These are phyloP conservation scores for Mythimna impura DNA, from an alignment of 2,888 invertebrate genomes.

Conservation along the genomic window DNA sequence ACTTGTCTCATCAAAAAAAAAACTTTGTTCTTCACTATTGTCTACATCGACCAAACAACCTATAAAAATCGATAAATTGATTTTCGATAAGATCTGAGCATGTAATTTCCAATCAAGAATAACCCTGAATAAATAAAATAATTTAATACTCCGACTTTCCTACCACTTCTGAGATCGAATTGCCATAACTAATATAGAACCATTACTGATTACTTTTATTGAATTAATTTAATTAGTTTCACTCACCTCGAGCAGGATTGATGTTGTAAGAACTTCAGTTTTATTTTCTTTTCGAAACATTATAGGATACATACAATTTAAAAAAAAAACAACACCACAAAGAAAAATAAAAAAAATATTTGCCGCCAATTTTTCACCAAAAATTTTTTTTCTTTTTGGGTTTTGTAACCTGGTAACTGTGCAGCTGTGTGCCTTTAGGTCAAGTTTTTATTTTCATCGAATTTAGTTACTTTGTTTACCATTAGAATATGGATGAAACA, in stretches of 20 bases:
- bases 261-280: not conserved
- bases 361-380: too few species aligned
- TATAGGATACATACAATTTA: not conserved
- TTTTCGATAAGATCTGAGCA: not conserved
- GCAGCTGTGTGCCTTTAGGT: too few species aligned
- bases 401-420: too few species aligned
- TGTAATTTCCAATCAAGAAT: conserved; percentile 30
- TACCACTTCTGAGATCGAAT: conserved; percentile 13
- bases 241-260: conserved; percentile 1
- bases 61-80: not conserved
- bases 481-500: too few species aligned
- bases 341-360: too few species aligned
- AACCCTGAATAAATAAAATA: conserved; percentile 16
- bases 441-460: too few species aligned
- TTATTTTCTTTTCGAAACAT: not conserved
- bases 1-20: too few species aligned
- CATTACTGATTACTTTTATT: conserved; percentile 7
- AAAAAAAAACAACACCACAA: too few species aligned
- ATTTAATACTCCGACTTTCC: not conserved
- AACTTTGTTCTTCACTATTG: not conserved
- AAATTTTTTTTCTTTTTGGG: too few species aligned
- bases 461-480: too few species aligned
- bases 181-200: not conserved
- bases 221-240: not conserved
- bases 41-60: not conserved